Conservation (phyloP, 2,888 invertebrate species). For the Liposcelis brunnea region DNA sequence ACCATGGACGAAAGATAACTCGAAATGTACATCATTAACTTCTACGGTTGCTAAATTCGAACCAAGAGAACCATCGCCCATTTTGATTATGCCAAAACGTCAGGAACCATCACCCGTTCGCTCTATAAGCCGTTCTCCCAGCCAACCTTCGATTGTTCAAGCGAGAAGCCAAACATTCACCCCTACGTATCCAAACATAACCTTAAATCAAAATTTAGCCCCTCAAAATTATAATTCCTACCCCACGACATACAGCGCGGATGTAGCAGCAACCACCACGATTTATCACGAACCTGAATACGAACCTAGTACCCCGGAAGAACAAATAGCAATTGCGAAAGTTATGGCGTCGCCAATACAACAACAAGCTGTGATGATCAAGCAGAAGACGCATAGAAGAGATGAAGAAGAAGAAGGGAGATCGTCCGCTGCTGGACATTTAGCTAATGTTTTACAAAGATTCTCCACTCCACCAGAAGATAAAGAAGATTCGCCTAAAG, state of each 20-base stretch:
- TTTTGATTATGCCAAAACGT: neutral
- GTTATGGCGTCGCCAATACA: constrained; percentile 61
- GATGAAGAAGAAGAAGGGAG: constrained; percentile 32
- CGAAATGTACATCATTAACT: constrained; percentile 31
- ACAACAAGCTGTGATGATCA: constrained; percentile 47
- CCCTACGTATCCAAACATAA: constrained; percentile 1
- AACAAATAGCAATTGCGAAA: constrained; percentile 40
- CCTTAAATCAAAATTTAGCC: neutral
- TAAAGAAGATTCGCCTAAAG: constrained; percentile 19
- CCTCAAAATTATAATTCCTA: neutral
- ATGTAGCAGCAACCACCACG: constrained; percentile 6
- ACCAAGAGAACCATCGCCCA: constrained; percentile 12
- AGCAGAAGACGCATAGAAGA: constrained; percentile 31
- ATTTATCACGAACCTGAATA: neutral
- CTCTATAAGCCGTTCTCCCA: neutral
- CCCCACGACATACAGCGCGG: constrained; percentile 3
- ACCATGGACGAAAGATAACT: constrained; percentile 32
- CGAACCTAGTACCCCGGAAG: constrained; percentile 27
- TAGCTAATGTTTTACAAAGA: constrained; percentile 39
- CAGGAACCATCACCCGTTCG: neutral
- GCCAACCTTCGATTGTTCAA: constrained; percentile 14
- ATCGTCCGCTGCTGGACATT: constrained; percentile 32
- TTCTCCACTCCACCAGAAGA: constrained; percentile 20
- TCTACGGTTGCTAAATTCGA: constrained; percentile 39
- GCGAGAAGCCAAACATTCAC: constrained; percentile 15